Base-by-base conservation (phyloP, 1,140 invertebrate genomes). In the Rhopalosiphum padi region DNA sequence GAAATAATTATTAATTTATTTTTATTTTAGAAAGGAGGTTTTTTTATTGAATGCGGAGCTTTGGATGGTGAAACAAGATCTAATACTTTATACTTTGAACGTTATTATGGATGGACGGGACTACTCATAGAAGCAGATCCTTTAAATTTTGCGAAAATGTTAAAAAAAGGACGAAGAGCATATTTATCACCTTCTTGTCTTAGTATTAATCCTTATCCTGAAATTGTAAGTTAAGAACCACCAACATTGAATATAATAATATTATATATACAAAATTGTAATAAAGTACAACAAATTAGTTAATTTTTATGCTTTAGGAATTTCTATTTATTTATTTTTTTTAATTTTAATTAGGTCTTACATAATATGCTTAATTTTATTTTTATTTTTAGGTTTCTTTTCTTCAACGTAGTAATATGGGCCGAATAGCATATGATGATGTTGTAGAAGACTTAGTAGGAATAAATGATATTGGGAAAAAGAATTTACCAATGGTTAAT, bases 51-150 rank as follows among this genome's bases (percentile, higher is more conserved):
- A 94, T 96, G 95, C 93, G 96, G 96, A 22, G 96, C 96, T 30
- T 95, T 96, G 30, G 96, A 96, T 94, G 96, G 96, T 0, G 96
- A 96, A 94, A 95, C 95, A 9, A 94, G 95, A 41, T 96, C 96
- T 25, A 96, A 96, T 94, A 96, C 96, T 18, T 94, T 96, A 60
- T 95, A 95, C 60, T 95, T 96, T 48, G 96, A 96, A 94, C 94
- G 95, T 68, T 94, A 94, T 48, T 94, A 95, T 25, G 94, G 94
- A 87, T 96, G 96, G 96, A 95, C 94, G 11, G 96, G 96, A 46
- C 94, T 96, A n/a, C 94, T 96, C 0, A 95, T 96, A 30, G 96
- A 96, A 94, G 95, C 96, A 1, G 96, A 96, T 95, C 96, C 96
- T 4, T 94, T 95, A 7, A 96, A 96, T 93, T 96, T 96, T 94